These are phyloP conservation scores for Barnardius zonarius DNA, from an alignment of 2,113 vertebrate species.

Conservation along the genomic window DNA sequence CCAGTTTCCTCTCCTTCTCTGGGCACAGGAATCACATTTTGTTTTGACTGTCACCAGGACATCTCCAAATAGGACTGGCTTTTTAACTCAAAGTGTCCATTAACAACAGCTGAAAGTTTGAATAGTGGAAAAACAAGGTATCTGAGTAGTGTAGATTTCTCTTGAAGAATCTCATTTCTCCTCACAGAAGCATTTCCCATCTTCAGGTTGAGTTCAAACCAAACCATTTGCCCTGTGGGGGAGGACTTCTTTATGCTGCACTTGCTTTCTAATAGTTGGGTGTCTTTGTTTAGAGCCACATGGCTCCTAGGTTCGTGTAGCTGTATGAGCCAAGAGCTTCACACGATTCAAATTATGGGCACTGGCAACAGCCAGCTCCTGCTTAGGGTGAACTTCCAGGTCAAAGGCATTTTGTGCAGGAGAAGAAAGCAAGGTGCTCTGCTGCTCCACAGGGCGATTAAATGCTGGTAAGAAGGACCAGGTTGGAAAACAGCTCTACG, in stretches of 20 bases:
- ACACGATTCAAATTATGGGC: neutral
- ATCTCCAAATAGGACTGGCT: neutral
- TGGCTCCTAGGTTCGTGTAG: rapidly evolving
- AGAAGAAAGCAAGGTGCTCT: neutral
- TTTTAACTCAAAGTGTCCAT: neutral
- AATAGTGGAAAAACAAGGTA: neutral
- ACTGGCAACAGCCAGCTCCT: neutral
- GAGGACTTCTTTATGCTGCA: neutral
- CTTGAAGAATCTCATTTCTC: neutral
- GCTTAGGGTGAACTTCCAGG: neutral
- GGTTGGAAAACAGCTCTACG: neutral
- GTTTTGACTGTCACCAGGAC: neutral
- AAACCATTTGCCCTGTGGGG: neutral
- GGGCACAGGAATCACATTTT: neutral
- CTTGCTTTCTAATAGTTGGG: neutral
- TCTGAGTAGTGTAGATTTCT: neutral
- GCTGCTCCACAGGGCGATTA: neutral
- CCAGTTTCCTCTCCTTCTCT: neutral
- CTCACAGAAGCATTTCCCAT: neutral
- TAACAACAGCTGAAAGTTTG: neutral
- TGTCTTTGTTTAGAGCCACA: neutral
- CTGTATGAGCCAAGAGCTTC: neutral
- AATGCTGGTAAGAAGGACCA: neutral
- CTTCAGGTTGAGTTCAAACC: neutral
- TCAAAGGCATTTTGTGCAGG: neutral